phyloP scores from a whole-genome alignment of 1,140 invertebrate species.

The Delia radicum region DNA sequence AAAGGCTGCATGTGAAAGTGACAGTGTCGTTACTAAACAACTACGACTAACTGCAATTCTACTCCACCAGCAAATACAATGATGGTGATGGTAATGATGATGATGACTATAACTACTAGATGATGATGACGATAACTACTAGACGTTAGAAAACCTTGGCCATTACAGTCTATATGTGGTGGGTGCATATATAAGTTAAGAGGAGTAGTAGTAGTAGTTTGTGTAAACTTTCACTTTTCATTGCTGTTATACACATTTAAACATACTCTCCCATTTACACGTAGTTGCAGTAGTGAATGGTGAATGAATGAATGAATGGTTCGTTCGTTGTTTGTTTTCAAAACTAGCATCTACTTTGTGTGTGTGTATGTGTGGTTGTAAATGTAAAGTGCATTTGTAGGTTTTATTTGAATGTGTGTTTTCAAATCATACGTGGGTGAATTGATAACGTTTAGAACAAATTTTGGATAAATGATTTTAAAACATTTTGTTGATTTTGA shows the following conservation, averaged over 20 bases:
- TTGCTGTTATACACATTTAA: not conserved
- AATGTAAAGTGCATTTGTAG: not conserved
- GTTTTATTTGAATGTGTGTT: not conserved
- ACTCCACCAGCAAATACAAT: not conserved
- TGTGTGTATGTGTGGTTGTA: not conserved
- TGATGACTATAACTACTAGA: too few species aligned
- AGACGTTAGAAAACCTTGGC: conserved; percentile 3
- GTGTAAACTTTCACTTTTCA: not conserved
- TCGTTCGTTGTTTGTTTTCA: not conserved
- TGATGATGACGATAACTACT: not conserved
- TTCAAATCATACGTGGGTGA: not conserved
- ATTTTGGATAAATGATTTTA: too few species aligned
- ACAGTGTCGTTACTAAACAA: not conserved
- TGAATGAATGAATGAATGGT: not conserved
- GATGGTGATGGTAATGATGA: not conserved
- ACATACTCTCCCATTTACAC: not conserved
- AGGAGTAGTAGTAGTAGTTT: not conserved
- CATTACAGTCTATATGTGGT: not conserved
- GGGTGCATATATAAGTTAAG: not conserved
- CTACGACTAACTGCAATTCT: not conserved
- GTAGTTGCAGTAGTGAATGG: not conserved
- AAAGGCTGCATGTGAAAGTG: not conserved
- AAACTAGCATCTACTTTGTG: not conserved
- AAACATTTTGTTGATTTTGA: too few species aligned
- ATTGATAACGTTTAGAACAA: too few species aligned